Conservation (phyloP, 2,797 vertebrate species). For the Parambassis ranga region DNA sequence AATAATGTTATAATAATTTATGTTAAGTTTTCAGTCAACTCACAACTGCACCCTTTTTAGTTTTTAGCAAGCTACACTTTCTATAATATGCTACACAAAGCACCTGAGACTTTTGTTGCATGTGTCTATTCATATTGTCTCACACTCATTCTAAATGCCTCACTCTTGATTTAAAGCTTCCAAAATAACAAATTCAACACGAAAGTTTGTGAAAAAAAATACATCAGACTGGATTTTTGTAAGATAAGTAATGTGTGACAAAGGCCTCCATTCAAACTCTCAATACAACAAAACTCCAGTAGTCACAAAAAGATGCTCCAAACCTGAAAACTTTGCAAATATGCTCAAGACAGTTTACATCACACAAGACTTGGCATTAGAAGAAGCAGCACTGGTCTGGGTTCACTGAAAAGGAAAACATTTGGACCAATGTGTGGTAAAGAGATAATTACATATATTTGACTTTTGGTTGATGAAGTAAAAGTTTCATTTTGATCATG, state of each 20-base stretch:
- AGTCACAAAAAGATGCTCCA: not conserved
- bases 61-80: too few relatives aligned
- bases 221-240: not conserved
- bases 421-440: constrained; percentile 32
- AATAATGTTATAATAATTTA: too few relatives aligned
- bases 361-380: too few relatives aligned
- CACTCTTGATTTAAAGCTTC: too few relatives aligned
- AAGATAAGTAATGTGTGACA: not conserved
- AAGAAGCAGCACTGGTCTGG: constrained; percentile 27
- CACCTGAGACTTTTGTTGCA: too few relatives aligned
- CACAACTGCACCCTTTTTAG: too few relatives aligned
- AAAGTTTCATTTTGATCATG: constrained; percentile 46
- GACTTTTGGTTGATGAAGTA: constrained; percentile 23
- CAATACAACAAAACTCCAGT: not conserved
- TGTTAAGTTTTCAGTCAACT: too few relatives aligned
- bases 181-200: too few relatives aligned
- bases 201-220: not conserved
- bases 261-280: not conserved
- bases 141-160: too few relatives aligned
- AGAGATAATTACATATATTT: constrained; percentile 33
- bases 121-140: too few relatives aligned
- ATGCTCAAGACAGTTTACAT: too few relatives aligned
- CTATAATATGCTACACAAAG: too few relatives aligned
- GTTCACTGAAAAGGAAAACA: constrained; percentile 34
- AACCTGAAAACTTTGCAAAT: not conserved